phyloP scores from a whole-genome alignment of 2,797 vertebrate genomes.

The Cirrhinus mrigala region DNA sequence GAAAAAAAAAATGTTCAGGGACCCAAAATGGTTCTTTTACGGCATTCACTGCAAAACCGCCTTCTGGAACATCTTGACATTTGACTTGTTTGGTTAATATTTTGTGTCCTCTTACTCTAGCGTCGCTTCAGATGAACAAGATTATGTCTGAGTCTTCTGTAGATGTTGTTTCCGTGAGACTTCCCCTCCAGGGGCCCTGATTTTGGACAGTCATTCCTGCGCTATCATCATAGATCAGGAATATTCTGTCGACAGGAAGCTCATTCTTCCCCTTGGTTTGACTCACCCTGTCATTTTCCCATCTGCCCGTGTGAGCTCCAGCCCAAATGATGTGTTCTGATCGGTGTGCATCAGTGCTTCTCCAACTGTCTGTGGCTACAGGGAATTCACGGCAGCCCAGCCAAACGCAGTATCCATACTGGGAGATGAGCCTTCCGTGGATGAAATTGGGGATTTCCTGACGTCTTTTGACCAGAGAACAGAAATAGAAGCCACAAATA shows the following conservation, averaged over 20 bases:
- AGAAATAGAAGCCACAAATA: constrained; percentile 19
- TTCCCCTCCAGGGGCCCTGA: neutral
- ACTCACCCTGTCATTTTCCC: constrained; percentile 60
- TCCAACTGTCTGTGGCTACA: constrained; percentile 61
- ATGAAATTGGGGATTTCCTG: constrained; percentile 63
- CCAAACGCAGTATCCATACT: constrained; percentile 58
- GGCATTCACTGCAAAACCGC: neutral
- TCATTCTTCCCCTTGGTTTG: constrained; percentile 60
- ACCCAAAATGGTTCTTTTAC: neutral
- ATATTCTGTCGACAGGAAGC: constrained; percentile 52
- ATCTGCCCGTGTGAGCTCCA: constrained; percentile 55
- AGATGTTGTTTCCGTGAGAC: constrained; percentile 6
- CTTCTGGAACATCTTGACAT: neutral
- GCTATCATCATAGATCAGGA: constrained; percentile 47
- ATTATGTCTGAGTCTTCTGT: neutral
- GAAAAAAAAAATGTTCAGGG: no score
- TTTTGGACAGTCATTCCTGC: constrained; percentile 10
- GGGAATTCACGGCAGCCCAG: constrained; percentile 55
- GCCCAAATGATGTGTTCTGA: constrained; percentile 54
- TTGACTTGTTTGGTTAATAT: neutral
- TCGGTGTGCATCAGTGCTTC: constrained; percentile 53
- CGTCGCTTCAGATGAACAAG: constrained; percentile 3
- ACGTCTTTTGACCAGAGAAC: constrained; percentile 50
- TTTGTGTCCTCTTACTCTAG: constrained; percentile 3
- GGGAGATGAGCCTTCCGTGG: constrained; percentile 59